Percentiles rank a stretch among this genome's conserved stretches.
phyloP scores from a whole-genome alignment of 2,113 vertebrate genomes.

The Hydropotes inermis region DNA sequence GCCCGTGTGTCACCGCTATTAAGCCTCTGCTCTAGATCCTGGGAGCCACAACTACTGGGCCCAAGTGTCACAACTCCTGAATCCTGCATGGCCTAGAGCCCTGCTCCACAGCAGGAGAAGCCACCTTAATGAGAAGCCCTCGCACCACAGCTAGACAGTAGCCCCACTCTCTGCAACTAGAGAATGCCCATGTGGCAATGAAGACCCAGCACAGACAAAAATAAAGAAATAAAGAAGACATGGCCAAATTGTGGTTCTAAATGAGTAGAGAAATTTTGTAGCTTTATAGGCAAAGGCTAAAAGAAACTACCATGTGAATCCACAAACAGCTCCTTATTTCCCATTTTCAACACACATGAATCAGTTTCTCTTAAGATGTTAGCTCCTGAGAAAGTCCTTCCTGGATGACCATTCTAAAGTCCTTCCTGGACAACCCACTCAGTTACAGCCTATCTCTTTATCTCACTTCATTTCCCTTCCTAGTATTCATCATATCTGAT shows the following conservation, averaged over 20 bases:
- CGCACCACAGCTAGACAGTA: background rate
- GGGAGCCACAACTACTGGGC: background rate
- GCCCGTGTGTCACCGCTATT: background rate
- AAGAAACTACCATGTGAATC: background rate
- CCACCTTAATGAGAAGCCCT: background rate
- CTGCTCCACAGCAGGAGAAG: background rate
- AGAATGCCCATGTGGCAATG: background rate
- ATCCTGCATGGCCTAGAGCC: background rate
- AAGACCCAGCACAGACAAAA: background rate
- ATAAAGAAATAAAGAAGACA: background rate
- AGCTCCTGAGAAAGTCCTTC: background rate
- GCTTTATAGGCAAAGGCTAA: background rate
- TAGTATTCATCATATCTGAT: background rate
- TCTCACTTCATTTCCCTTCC: background rate
- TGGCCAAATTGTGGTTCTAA: background rate
- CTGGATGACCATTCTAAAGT: background rate
- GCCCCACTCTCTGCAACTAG: background rate
- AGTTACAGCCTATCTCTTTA: background rate
- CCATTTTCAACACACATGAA: background rate
- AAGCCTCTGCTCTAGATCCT: background rate
- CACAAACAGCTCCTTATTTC: background rate
- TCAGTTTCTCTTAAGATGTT: background rate
- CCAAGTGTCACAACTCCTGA: accelerated
- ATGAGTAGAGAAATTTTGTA: background rate
- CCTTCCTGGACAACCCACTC: accelerated